These are phyloP conservation scores for Morus bassanus DNA, from an alignment of 2,797 vertebrate genomes.

Conservation along the genomic window DNA sequence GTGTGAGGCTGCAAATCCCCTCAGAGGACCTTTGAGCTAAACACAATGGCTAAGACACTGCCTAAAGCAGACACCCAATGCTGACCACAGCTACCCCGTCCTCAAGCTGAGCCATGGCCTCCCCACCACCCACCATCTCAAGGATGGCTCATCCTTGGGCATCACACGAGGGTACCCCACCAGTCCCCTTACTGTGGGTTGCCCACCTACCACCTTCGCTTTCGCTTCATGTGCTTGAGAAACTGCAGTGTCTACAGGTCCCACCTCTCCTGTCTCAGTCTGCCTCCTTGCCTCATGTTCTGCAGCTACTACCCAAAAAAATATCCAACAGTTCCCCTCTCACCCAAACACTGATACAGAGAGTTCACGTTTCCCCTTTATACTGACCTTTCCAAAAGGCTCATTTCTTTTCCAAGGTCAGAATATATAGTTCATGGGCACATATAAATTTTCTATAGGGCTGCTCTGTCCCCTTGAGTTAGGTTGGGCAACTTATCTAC, in stretches of 20 bases:
- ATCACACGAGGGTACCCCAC: neutral
- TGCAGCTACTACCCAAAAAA: neutral
- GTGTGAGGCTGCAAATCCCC: neutral
- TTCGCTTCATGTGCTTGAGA: neutral
- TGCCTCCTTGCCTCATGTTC: neutral
- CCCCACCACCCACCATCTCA: neutral
- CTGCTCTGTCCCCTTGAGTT: neutral
- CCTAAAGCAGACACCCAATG: neutral
- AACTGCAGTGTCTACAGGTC: neutral
- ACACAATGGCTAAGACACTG: neutral
- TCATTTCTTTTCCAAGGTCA: neutral
- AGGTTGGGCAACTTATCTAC: neutral
- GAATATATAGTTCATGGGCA: neutral
- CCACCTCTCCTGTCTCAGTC: neutral
- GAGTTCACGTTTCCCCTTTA: neutral
- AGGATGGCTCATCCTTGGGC: neutral
- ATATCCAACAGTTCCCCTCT: neutral
- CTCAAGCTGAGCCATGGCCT: neutral
- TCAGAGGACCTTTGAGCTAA: neutral
- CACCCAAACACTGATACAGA: neutral
- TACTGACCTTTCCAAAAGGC: neutral
- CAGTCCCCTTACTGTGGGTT: neutral
- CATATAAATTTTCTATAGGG: neutral
- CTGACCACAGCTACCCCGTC: rapidly evolving
- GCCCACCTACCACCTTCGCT: neutral